Evolutionary conservation across 2,113 vertebrate species (phyloP), one percentile per base, ranked within the genome.

Genomic region (Hypanus sabinus): DNA sequence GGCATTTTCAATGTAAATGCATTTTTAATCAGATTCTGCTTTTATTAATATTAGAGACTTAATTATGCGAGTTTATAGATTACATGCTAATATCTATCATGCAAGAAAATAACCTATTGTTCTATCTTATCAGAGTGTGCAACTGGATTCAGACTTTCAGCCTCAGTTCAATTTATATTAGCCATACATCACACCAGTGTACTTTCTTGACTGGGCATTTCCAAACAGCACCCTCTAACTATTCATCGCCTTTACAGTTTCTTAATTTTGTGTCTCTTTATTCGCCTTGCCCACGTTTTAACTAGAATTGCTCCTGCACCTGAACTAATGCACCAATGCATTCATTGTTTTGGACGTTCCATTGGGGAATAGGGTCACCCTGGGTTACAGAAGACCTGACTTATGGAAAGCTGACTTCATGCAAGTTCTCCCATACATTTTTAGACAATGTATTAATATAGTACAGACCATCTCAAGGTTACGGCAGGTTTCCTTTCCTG

Each of bases 21-120:
- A 73, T 55, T 73, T 36, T 93, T 93, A 93, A 93, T 93, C 70
- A 93, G 36, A 73, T 73, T 11, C 22, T 73, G 70, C 38, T 73
- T 93, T 93, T 55, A 73, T 75, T 75, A 93, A 75, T 93, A 55
- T 93, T 55, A 11, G 91, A 55, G 70, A 46, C 91, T 93, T 93
- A 73, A 75, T 22, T 93, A 73, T 93, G 91, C 91, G 73, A 73
- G 70, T 11, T 55, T 75, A 46, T 46, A 93, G 36, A 93, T 73
- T 93, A 93, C 36, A 46, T 55, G 4, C 46, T 46, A 27, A 27
- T 55, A 73, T 93, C 55, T 46, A 3, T 18, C 91, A 55, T 20
- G 12, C 5, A 0, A 55, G 91, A 18, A 73, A 93, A 92, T n/a
- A 65, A 92, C 68, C 22, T 38, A 70, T 27, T 92, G 65, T 92